Percentiles rank a stretch among this genome's conserved stretches.
Conservation (phyloP, 2,113 vertebrate species). For the Elaphurus davidianus region DNA sequence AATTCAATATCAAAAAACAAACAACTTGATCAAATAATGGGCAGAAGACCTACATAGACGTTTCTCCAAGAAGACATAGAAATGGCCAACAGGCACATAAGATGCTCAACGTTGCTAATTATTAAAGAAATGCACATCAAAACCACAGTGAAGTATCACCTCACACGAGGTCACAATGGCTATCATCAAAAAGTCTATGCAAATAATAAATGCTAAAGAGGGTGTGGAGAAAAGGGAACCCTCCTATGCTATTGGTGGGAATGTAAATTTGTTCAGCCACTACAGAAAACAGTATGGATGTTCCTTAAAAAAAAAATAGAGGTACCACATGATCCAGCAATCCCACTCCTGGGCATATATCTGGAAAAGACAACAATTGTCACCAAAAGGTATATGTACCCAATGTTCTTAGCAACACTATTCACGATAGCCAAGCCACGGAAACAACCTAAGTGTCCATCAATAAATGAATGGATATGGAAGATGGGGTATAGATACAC, state of each 20-base stretch:
- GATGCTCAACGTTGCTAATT: neutral
- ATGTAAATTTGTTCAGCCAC: neutral
- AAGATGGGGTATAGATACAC: neutral
- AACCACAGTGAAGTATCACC: neutral
- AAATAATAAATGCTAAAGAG: neutral
- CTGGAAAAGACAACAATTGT: neutral
- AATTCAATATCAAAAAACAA: neutral
- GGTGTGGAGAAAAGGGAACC: neutral
- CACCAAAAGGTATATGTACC: neutral
- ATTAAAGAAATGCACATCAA: neutral
- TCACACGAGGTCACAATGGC: neutral
- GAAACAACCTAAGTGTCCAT: neutral
- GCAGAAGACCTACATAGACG: neutral
- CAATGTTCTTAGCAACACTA: neutral
- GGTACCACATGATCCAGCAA: neutral
- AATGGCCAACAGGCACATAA: neutral
- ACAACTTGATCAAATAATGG: neutral
- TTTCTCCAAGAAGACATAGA: neutral
- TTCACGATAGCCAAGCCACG: neutral
- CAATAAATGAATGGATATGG: neutral
- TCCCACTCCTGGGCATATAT: neutral
- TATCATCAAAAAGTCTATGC: neutral
- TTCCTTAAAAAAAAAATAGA: neutral
- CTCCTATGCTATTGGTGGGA: neutral
- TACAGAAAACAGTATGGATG: neutral